Conservation (phyloP, 2,797 vertebrate species). For the Hemibagrus guttatus region DNA sequence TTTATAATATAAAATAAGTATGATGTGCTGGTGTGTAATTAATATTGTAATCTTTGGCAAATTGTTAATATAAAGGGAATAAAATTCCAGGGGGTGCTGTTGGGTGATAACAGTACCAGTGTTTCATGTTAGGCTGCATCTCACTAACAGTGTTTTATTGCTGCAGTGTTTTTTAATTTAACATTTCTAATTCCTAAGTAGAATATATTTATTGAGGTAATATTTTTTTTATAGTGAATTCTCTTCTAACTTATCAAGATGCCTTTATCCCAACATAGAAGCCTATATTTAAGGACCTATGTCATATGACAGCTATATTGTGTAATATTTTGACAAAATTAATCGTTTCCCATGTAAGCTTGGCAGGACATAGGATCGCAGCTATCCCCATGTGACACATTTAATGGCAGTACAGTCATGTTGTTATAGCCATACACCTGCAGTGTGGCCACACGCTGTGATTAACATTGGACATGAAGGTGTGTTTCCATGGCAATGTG, state of each 20-base stretch:
- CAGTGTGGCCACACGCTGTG: conserved; percentile 11
- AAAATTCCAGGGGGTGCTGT: background rate
- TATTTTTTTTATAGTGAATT: background rate
- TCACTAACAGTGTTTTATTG: background rate
- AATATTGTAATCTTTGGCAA: too few species aligned
- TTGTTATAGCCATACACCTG: conserved; percentile 4
- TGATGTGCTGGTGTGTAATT: too few species aligned
- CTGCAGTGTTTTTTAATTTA: background rate
- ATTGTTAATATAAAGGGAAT: background rate
- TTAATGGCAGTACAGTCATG: conserved; percentile 27
- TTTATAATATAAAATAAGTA: too few species aligned
- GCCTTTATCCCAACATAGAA: background rate
- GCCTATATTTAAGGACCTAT: background rate
- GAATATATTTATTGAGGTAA: background rate
- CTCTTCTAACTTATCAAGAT: background rate
- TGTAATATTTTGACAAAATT: background rate
- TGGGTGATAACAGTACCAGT: background rate
- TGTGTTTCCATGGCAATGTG: conserved; percentile 56
- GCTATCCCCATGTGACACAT: conserved; percentile 9
- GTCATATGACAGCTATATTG: background rate
- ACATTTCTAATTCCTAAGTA: background rate
- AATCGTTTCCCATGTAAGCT: background rate
- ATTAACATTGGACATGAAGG: conserved; percentile 43
- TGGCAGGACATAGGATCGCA: background rate
- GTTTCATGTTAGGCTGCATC: background rate